Base-by-base conservation (phyloP, 2,888 invertebrate genomes). In the Heteromurus nitidus region DNA sequence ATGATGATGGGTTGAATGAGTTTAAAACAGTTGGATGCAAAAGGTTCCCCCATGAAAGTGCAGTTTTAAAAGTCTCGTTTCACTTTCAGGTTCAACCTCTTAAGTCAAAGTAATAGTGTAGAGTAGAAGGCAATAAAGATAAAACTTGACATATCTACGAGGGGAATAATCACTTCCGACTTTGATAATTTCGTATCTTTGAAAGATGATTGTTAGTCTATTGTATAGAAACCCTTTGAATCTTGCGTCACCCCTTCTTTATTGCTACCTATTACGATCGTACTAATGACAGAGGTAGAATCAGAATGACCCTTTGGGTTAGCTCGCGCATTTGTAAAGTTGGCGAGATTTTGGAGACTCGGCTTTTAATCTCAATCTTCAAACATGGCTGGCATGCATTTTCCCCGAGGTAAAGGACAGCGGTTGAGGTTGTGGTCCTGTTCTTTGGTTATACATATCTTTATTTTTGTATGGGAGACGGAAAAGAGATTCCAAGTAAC, bases 1-100 rank as follows among this genome's bases (percentile, higher is more conserved):
- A n/a, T n/a, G n/a, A n/a, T n/a, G n/a, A n/a, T n/a, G n/a, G n/a
- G n/a, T n/a, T n/a, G n/a, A n/a, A n/a, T n/a, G n/a, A n/a, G n/a
- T n/a, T n/a, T n/a, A n/a, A n/a, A n/a, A n/a, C n/a, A n/a, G 50
- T 50, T 5, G 50, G 50, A 50, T 50, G 50, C 50, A 18, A 50
- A 50, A 50, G n/a, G n/a, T n/a, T n/a, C n/a, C n/a, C n/a, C n/a
- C n/a, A n/a, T n/a, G n/a, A n/a, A n/a, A n/a, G n/a, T 47, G 47
- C 47, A 47, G 22, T 16, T 58, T 58, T 58, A 22, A 58, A 24
- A 22, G 5, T 5, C 5, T 58, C 58, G 26, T 58, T 58, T 58
- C n/a, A 58, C 58, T 58, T 58, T 58, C 58, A 58, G 24, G 3
- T 58, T 5, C 5, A 22, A 5, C 13, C 47, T 11, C 47, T n/a